phyloP scores from a whole-genome alignment of 64 coral and sea anemone species.

The Acropora yongei region DNA sequence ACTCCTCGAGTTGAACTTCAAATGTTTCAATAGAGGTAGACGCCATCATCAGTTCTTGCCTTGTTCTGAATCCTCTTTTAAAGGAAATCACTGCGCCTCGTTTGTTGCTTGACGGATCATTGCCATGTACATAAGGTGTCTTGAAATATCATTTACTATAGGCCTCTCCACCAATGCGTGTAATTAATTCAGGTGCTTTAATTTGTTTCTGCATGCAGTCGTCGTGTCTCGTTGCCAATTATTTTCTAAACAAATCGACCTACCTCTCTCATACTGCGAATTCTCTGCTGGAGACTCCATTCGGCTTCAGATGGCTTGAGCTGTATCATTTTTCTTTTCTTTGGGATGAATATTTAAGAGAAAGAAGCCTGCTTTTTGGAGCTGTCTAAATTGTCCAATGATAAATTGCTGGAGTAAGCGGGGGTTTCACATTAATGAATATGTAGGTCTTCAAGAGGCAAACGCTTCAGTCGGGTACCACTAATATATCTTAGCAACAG shows the following conservation, averaged over 20 bases:
- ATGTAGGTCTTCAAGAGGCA: too few relatives aligned
- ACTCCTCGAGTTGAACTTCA: slow-evolving; percentile 61
- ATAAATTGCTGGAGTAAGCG: too few relatives aligned
- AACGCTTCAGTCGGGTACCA: too few relatives aligned
- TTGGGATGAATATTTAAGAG: neutral
- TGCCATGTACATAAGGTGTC: neutral
- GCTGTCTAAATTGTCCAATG: too few relatives aligned
- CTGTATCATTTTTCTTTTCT: neutral
- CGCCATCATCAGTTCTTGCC: neutral
- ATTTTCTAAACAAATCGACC: neutral
- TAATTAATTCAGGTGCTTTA: neutral
- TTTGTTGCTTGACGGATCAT: neutral
- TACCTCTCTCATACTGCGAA: neutral
- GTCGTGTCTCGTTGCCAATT: neutral
- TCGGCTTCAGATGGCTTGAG: neutral
- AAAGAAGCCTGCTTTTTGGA: too few relatives aligned
- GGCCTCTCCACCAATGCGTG: neutral
- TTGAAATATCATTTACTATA: neutral
- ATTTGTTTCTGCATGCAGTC: neutral
- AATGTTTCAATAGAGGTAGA: slow-evolving; percentile 32
- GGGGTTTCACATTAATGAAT: too few relatives aligned
- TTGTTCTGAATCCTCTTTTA: neutral
- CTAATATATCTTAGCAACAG: too few relatives aligned
- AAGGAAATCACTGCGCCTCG: neutral
- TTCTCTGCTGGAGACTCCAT: neutral